Base-by-base conservation (phyloP, 2,888 invertebrate genomes). In the Dolichomitus sp. region DNA sequence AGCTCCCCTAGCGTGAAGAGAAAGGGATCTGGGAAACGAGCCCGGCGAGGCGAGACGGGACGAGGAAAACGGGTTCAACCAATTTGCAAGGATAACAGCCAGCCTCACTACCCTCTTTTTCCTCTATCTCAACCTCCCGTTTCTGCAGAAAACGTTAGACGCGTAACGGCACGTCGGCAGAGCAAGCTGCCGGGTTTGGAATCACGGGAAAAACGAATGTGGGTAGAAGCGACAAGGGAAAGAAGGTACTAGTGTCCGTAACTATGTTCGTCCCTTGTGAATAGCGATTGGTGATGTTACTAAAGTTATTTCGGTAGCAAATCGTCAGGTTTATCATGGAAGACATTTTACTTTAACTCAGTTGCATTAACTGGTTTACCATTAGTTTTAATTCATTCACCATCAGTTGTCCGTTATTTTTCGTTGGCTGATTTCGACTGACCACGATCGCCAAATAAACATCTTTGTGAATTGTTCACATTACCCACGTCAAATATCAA, bases 51-150 rank as follows among this genome's bases (percentile, higher is more conserved):
- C 72, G 72, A 79, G 63, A 37, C 68, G 59, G 19, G 52, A 33
- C 74, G 52, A 48, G 74, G 63, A 50, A 72, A 54, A 75, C 57
- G 69, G 80, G 80, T 65, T 37, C 73, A 33, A 75, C 66, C 83
- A 81, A 83, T 85, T 84, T 83, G 83, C 79, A 81, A 81, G 81
- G 72, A 83, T 79, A 85, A 81, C 81, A 80, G 74, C 54, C 76
- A 73, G 73, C 45, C 40, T 57, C 61, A 37, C 61, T 73, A 48
- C 61, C 42, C 61, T 72, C 61, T 73, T 73, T 61, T 73, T 61
- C 65, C 33, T 73, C 73, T 73, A 61, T 61, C 50, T 48, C 73
- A 50, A 48, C 61, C 48, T 48, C 17, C 61, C 61, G 19, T 33
- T 37, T 70, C 65, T 61, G 61, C 45, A 54, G 68, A 27, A 73